phyloP scores from a whole-genome alignment of 2,888 invertebrate genomes.

The Idaea dimidiata region DNA sequence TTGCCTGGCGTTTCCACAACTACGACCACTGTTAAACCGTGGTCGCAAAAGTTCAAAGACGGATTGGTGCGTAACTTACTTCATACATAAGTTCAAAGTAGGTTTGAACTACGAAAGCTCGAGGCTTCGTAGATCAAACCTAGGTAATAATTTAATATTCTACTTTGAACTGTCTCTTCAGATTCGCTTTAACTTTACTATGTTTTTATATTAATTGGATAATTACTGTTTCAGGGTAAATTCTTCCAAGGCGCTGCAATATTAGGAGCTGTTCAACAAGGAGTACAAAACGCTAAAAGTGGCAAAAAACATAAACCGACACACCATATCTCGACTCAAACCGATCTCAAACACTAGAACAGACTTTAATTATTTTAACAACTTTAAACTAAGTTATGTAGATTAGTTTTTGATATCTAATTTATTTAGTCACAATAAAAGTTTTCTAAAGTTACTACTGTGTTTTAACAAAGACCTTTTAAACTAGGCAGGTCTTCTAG shows the following conservation, averaged over 20 bases:
- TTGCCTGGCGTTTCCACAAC: conserved; percentile 29
- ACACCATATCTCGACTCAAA: conserved; percentile 5
- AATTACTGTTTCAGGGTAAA: conserved; percentile 36
- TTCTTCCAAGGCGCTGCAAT: conserved; percentile 47
- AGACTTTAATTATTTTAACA: conserved; percentile 3
- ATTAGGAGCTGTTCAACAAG: conserved; percentile 41
- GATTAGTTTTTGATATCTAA: conserved; percentile 22
- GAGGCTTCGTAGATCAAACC: no score
- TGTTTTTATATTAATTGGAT: neutral
- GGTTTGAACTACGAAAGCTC: neutral
- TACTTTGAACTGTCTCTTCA: no score
- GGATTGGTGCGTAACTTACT: conserved; percentile 43
- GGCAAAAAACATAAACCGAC: conserved; percentile 30
- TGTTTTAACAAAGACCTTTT: neutral
- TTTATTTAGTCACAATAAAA: neutral
- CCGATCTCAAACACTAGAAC: conserved; percentile 8
- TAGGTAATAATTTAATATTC: no score
- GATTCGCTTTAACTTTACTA: neutral
- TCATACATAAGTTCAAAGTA: conserved; percentile 1
- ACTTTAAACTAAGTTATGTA: neutral
- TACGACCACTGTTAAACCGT: conserved; percentile 43
- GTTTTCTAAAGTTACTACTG: neutral
- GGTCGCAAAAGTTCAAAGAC: conserved; percentile 47
- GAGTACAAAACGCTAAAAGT: conserved; percentile 35
- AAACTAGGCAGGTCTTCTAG: neutral